Evolutionary conservation across 1,140 invertebrate species (phyloP).

Genomic region (Lordiphosa clarofinis): DNA sequence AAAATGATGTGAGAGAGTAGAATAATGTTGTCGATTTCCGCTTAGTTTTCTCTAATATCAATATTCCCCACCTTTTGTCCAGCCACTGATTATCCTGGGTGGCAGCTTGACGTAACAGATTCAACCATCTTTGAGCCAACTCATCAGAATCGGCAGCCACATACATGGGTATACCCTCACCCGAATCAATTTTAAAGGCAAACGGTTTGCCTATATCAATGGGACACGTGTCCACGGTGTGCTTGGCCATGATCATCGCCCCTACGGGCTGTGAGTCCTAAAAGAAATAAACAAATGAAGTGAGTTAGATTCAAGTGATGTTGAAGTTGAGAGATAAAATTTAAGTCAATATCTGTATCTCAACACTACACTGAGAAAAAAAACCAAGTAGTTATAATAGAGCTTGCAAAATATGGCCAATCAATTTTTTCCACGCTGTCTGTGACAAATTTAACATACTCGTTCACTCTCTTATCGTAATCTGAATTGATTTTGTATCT

Average conservation of each 20-base stretch:
- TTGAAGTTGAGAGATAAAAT: too few relatives aligned
- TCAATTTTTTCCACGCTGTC: too few relatives aligned
- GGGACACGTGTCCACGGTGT: conserved; percentile 83
- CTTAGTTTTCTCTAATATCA: conserved; percentile 28
- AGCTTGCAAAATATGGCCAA: too few relatives aligned
- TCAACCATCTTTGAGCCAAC: conserved; percentile 87
- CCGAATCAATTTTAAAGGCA: conserved; percentile 88
- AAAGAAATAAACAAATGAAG: conserved; percentile 10
- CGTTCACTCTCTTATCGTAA: too few relatives aligned
- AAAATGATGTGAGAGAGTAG: conserved; percentile 41
- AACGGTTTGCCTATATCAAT: conserved; percentile 79
- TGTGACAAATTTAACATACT: too few relatives aligned
- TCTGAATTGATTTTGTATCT: too few relatives aligned
- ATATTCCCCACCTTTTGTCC: conserved; percentile 81
- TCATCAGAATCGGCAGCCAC: conserved; percentile 90
- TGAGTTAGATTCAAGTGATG: too few relatives aligned
- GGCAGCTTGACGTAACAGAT: conserved; percentile 86
- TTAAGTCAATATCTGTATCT: too few relatives aligned
- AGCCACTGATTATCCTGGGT: conserved; percentile 87
- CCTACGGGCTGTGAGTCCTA: conserved; percentile 94
- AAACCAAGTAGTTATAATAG: too few relatives aligned
- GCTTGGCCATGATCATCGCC: conserved; percentile 91
- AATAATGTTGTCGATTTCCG: not conserved
- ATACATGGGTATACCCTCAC: conserved; percentile 87
- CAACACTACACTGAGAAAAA: too few relatives aligned